Percentiles rank a stretch among this genome's conserved stretches.
These are phyloP conservation scores for Helleia helle DNA, from an alignment of 2,888 invertebrate genomes.

Conservation along the genomic window DNA sequence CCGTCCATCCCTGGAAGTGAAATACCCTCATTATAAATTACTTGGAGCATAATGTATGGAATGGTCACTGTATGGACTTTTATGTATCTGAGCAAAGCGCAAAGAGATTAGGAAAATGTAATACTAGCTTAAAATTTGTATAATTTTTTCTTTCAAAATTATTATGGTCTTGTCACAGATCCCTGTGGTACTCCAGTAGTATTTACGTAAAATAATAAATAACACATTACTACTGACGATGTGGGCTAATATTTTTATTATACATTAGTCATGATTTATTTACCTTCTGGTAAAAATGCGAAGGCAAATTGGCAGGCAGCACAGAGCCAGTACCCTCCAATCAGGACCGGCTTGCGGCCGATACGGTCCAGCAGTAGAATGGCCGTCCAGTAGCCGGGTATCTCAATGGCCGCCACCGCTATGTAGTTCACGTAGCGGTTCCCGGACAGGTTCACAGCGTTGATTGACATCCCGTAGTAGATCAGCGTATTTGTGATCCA, in stretches of 20 bases:
- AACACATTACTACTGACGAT: too few species aligned
- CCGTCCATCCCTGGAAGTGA: slow-evolving; percentile 39
- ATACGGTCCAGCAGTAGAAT: slow-evolving; percentile 76
- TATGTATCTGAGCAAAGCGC: neutral
- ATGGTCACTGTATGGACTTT: too few species aligned
- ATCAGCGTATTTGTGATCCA: slow-evolving; percentile 82
- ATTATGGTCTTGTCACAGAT: too few species aligned
- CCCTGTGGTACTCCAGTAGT: too few species aligned
- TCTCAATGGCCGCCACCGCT: slow-evolving; percentile 77
- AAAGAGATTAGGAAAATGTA: neutral
- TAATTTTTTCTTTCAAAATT: too few species aligned
- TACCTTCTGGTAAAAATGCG: slow-evolving; percentile 73
- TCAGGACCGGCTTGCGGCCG: slow-evolving; percentile 77
- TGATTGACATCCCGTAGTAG: slow-evolving; percentile 81
- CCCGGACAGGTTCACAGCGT: slow-evolving; percentile 78
- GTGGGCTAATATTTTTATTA: too few species aligned
- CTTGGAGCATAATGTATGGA: too few species aligned
- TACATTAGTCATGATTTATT: neutral
- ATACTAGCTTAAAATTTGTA: too few species aligned
- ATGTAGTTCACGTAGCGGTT: slow-evolving; percentile 80
- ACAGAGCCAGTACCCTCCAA: slow-evolving; percentile 75
- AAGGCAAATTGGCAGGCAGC: slow-evolving; percentile 76
- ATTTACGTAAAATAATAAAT: too few species aligned
- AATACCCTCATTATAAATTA: too few species aligned
- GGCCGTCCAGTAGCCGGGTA: slow-evolving; percentile 81